A percentile compares a stretch with the other conserved stretches of the same genome.
Conservation (phyloP, 2,797 vertebrate species). For the Aulostomus chinensis region DNA sequence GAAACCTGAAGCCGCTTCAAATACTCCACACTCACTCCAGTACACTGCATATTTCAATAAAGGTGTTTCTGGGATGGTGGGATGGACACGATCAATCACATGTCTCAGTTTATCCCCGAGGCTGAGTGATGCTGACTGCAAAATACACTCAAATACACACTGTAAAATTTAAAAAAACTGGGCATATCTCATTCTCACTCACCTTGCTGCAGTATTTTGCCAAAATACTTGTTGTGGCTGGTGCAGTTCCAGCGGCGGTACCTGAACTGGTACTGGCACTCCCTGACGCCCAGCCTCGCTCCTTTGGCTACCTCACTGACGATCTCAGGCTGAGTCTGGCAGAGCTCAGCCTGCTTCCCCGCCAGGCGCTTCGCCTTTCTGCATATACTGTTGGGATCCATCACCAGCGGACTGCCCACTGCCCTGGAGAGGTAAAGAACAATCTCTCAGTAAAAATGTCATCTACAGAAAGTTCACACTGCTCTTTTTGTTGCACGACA, state of each 20-base stretch:
- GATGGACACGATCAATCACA: too few species aligned
- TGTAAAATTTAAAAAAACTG: too few species aligned
- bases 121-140: too few species aligned
- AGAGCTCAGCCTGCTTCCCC: constrained; percentile 93
- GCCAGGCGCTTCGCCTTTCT: constrained; percentile 95
- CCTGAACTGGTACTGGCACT: constrained; percentile 98
- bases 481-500: constrained; percentile 11
- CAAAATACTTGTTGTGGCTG: constrained; percentile 98
- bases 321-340: constrained; percentile 96
- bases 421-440: constrained; percentile 84
- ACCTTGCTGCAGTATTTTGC: constrained; percentile 98
- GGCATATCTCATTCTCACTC: constrained; percentile 43
- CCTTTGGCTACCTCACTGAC: constrained; percentile 95
- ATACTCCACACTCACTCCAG: too few species aligned
- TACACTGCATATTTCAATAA: too few species aligned
- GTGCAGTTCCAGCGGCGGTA: constrained; percentile 98
- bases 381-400: constrained; percentile 99
- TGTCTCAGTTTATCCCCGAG: too few species aligned
- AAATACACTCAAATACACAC: too few species aligned
- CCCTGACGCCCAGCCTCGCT: constrained; percentile 91
- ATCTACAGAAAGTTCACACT: neutral
- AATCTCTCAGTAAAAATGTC: constrained; percentile 1
- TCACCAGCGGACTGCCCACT: constrained; percentile 97
- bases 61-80: too few species aligned
- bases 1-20: too few species aligned